These are phyloP conservation scores for Helostoma temminkii DNA, from an alignment of 2,797 vertebrate species.

Conservation along the genomic window DNA sequence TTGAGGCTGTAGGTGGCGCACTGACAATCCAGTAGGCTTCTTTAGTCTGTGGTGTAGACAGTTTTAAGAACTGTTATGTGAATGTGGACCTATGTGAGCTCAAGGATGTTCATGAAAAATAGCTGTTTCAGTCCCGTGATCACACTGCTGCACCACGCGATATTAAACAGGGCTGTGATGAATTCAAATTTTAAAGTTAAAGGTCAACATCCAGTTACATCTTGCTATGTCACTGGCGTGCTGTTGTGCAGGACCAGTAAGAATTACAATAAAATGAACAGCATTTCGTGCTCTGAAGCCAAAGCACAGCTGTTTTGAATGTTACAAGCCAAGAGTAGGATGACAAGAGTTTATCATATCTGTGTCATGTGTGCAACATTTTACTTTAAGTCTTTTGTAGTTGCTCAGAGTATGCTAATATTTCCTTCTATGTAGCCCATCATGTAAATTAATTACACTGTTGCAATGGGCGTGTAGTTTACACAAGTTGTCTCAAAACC, in stretches of 20 bases:
- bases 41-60: conserved; percentile 58
- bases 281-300: conserved; percentile 28
- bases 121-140: conserved; percentile 51
- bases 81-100: conserved; percentile 72
- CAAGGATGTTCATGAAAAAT: conserved; percentile 40
- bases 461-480: conserved; percentile 49
- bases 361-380: conserved; percentile 47
- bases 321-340: conserved; percentile 55
- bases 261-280: conserved; percentile 33
- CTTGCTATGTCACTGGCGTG: conserved; percentile 32
- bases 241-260: conserved; percentile 16
- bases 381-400: conserved; percentile 41
- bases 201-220: conserved; percentile 31
- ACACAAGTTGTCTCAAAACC: conserved; percentile 64
- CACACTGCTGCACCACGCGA: conserved; percentile 49
- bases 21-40: conserved; percentile 79
- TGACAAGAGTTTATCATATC: conserved; percentile 43
- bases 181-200: conserved; percentile 25
- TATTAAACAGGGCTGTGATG: conserved; percentile 53
- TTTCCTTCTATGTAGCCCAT: conserved; percentile 47
- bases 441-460: conserved; percentile 30
- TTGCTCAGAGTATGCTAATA: conserved; percentile 39
- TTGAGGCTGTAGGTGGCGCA: conserved; percentile 69
- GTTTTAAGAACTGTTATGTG: conserved; percentile 52
- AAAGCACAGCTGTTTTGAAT: conserved; percentile 59